A percentile compares a stretch with the other conserved stretches of the same genome.
phyloP scores from a whole-genome alignment of 92 coral and sea anemone species.

The Diadumene lineata region DNA sequence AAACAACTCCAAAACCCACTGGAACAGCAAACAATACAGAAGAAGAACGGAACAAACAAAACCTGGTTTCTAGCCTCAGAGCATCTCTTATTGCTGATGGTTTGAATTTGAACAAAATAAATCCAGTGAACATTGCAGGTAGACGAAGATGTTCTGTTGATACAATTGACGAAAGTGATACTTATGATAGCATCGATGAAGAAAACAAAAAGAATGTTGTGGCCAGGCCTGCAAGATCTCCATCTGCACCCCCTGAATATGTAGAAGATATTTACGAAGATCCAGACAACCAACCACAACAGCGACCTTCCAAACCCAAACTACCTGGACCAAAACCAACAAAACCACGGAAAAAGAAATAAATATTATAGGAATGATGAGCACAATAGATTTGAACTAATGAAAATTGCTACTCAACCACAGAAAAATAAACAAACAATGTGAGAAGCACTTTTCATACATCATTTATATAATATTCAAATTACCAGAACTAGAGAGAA shows the following conservation, averaged over 20 bases:
- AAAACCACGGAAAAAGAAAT: slow-evolving; percentile 11
- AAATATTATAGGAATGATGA: not conserved
- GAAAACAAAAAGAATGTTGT: slow-evolving; percentile 11
- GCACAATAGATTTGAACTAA: not conserved
- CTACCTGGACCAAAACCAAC: not conserved
- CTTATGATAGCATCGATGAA: slow-evolving; percentile 44
- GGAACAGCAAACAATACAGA: slow-evolving; percentile 20
- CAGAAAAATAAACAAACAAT: not conserved
- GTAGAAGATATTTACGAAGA: slow-evolving; percentile 70
- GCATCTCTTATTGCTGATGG: slow-evolving; percentile 86
- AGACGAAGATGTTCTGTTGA: slow-evolving; percentile 41
- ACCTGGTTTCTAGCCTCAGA: slow-evolving; percentile 65
- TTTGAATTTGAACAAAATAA: slow-evolving; percentile 57
- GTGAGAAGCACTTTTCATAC: no score
- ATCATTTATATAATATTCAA: no score
- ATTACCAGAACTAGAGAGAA: no score
- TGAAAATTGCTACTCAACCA: not conserved
- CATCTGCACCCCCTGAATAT: slow-evolving; percentile 60
- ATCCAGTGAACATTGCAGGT: slow-evolving; percentile 23
- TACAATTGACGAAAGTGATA: slow-evolving; percentile 46
- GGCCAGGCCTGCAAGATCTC: slow-evolving; percentile 38
- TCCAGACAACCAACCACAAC: slow-evolving; percentile 36
- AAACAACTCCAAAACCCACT: slow-evolving; percentile 43
- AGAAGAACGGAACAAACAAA: slow-evolving; percentile 25
- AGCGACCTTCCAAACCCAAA: slow-evolving; percentile 17